Evolutionary conservation across 2,888 invertebrate species (phyloP), one percentile per base, ranked within the genome.

Genomic region (Diarsia dahlii): DNA sequence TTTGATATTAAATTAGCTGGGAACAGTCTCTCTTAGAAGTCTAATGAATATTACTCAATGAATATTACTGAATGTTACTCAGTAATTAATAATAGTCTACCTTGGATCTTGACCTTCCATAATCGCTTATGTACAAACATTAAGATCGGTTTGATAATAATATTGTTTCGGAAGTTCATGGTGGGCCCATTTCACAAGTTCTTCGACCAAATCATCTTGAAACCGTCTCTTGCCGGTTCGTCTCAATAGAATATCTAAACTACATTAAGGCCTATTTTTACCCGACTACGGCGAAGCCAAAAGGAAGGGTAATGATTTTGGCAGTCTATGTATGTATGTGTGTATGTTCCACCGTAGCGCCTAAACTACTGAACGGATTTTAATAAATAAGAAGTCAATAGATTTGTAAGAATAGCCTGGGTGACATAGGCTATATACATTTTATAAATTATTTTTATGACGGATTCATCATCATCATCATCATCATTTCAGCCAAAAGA

Each of bases 91-190:
- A 20, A n/a, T 34, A 62, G 9, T 56, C 28, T 63, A 56, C 15
- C 23, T 67, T 54, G 71, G 18, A 23, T 70, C 23, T 54, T 78
- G 62, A 78, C 62, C 63, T 77, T 56, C 70, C 48, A 39, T 39
- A 50, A 70, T 34, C n/a, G 45, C 50, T 34, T 48, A 46, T 20
- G 50, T n/a, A 39, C 20, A 54, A 34, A 23, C n/a, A 20, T 12
- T 69, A 18, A 34, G 52, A 15, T 63, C 23, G 3, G 8, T 63
- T 58, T 71, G 28, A 54, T 3, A 2, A 58, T 34, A 34, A 39
- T 39, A 39, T 15, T 34, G 6, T 45, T 18, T 54, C 13, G 6
- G n/a, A 54, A 13, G 1, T 18, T 4, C 13, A 56, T 23, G 23
- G n/a, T n/a, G 18, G 5, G 5, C 1, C 6, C 15, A 12, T 65